A percentile compares a stretch with the other conserved stretches of the same genome.
Evolutionary conservation across 2,113 vertebrate species (phyloP).

Genomic region (Perca fluviatilis): DNA sequence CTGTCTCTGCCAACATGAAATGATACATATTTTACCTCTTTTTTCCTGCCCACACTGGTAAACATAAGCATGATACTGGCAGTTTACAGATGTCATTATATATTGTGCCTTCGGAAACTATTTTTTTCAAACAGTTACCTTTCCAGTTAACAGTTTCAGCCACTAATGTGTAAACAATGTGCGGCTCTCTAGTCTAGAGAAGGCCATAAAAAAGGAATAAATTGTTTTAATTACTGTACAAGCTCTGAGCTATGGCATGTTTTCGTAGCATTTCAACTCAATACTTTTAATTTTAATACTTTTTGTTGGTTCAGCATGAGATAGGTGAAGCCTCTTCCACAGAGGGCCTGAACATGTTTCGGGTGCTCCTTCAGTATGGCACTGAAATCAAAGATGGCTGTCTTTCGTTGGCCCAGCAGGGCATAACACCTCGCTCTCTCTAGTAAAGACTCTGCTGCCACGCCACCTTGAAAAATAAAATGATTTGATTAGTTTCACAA

Average conservation of each 20-base stretch:
- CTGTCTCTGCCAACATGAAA: not conserved
- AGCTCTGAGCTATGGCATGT: not conserved
- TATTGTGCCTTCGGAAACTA: not conserved
- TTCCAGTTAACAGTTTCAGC: not conserved
- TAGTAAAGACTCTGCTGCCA: constrained; percentile 88
- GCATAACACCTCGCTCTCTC: constrained; percentile 90
- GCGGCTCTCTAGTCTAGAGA: too few species aligned
- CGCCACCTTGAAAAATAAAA: constrained; percentile 80
- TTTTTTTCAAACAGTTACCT: not conserved
- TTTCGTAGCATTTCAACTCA: not conserved
- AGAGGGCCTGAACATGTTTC: constrained; percentile 87
- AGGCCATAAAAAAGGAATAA: too few species aligned
- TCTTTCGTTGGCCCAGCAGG: constrained; percentile 91
- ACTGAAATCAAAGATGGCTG: constrained; percentile 93
- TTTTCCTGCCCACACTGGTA: not conserved
- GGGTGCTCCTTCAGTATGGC: constrained; percentile 87
- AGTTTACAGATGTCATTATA: not conserved
- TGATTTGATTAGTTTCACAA: not conserved
- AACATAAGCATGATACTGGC: not conserved
- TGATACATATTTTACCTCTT: not conserved
- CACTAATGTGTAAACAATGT: not conserved
- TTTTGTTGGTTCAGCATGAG: constrained; percentile 90
- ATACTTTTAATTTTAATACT: constrained; percentile 77
- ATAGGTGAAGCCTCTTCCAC: constrained; percentile 89
- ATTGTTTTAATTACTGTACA: not conserved